These are phyloP conservation scores for Electrophaes corylata DNA, from an alignment of 2,888 invertebrate species.

Conservation along the genomic window DNA sequence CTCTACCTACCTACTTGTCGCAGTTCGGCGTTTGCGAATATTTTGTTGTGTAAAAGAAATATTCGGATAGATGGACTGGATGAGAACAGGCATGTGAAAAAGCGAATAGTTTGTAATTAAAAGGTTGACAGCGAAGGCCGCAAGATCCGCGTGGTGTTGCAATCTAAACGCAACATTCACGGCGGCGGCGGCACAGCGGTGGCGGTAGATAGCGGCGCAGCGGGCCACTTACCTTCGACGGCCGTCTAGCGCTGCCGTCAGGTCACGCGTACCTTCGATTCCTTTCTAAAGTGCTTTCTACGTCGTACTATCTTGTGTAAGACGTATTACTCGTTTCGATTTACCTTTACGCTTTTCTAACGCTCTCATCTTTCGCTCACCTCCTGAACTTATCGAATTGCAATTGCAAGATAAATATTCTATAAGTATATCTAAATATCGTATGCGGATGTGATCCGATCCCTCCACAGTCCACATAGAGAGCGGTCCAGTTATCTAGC, in stretches of 20 bases:
- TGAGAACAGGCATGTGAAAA: constrained; percentile 60
- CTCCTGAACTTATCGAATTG: constrained; percentile 55
- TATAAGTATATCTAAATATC: no score
- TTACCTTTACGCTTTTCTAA: constrained; percentile 65
- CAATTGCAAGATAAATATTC: no score
- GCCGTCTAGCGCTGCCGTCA: constrained; percentile 67
- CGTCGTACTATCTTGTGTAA: constrained; percentile 58
- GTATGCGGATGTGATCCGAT: constrained; percentile 55
- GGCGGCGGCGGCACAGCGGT: constrained; percentile 49
- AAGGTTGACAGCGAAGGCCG: constrained; percentile 80
- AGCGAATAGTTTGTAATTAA: constrained; percentile 68
- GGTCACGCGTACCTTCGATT: constrained; percentile 80
- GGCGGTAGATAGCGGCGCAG: constrained; percentile 45
- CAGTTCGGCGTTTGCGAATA: no score
- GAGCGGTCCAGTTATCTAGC: constrained; percentile 59
- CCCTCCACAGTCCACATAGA: constrained; percentile 52
- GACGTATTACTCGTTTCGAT: constrained; percentile 58
- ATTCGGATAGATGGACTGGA: constrained; percentile 6
- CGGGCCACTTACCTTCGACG: constrained; percentile 71
- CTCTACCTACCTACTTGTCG: no score
- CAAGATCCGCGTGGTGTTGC: constrained; percentile 72
- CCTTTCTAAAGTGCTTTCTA: constrained; percentile 84
- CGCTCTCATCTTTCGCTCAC: constrained; percentile 57
- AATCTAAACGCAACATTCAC: constrained; percentile 20
- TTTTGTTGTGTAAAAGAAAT: no score